These are phyloP conservation scores for Archilochus colubris DNA, from an alignment of 2,113 vertebrate species.

Conservation along the genomic window DNA sequence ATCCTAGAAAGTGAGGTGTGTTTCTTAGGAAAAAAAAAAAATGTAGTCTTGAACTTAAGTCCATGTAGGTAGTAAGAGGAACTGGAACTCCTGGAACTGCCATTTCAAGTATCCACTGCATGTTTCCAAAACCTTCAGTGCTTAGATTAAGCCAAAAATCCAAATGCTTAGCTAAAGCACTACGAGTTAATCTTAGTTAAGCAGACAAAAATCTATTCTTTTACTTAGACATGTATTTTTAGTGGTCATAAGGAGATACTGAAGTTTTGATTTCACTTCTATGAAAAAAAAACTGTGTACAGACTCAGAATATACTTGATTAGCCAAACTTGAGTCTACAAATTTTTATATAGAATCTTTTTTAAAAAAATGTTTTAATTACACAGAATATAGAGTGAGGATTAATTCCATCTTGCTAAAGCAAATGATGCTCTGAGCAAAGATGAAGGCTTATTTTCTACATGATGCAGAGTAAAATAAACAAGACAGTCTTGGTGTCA, in stretches of 20 bases:
- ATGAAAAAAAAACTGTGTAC: fast-evolving
- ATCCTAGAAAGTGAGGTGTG: neutral
- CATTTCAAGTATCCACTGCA: neutral
- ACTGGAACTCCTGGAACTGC: neutral
- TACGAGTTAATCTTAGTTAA: neutral
- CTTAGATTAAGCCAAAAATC: neutral
- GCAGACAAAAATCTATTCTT: neutral
- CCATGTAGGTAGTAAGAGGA: neutral
- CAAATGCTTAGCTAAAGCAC: neutral
- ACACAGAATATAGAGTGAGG: neutral
- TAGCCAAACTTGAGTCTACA: neutral
- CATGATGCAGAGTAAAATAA: neutral
- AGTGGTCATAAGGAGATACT: neutral
- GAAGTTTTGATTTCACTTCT: neutral
- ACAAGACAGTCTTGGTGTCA: neutral
- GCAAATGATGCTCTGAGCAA: neutral
- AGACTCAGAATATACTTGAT: neutral
- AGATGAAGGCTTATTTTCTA: neutral
- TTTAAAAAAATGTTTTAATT: neutral
- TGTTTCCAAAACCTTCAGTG: neutral
- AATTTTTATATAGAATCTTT: neutral
- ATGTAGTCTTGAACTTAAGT: neutral
- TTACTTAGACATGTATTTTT: neutral
- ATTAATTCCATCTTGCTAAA: neutral
- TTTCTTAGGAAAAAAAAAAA: neutral